Evolutionary conservation across 1,140 invertebrate species (phyloP), one percentile per base, ranked within the genome.

Genomic region (Eupeodes corollae): DNA sequence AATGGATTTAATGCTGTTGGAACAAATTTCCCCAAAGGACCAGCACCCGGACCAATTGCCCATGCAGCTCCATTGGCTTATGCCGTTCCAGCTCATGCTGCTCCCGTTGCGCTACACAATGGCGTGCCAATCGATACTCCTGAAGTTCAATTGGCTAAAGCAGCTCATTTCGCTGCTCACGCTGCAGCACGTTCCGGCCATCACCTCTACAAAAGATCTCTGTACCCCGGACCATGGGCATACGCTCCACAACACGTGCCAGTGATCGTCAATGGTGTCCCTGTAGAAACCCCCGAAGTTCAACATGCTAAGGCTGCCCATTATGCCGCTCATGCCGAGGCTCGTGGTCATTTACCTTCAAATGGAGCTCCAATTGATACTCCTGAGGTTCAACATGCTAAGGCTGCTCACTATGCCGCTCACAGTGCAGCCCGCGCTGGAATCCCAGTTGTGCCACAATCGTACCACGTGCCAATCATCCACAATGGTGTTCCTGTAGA

Each of bases 1-100:
- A 72, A 79, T 54, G 82, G 82, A 44, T 84, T 84, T 67, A 70
- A 80, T 55, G 76, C 77, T 12, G 61, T 77, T 16, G 80, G 76
- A 26, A 79, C 78, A 26, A 82, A 83, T 63, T 57, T 83, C 37
- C 80, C 79, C 0, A 69, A 75, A 56, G 75, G 54, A 6, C 57
- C 65, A 12, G 47, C 51, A 19, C 51, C 45, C 30, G 43, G 3
- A 42, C 54, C 61, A 43, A 50, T 42, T 15, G 56, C 53, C 37
- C 53, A 54, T 21, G 53, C 58, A 35, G 56, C 59, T 30, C 48
- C 52, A 38, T 45, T 39, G 11, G 46, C 49, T n/a, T 45, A 49
- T 47, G 16, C 34, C 10, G n/a, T n/a, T n/a, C n/a, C n/a, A n/a
- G n/a, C n/a, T n/a, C 43, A 51, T 16, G 46, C 46, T 16, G 47